Conservation (phyloP, 2,888 invertebrate genomes). For the Drosophila nr. fundita region DNA sequence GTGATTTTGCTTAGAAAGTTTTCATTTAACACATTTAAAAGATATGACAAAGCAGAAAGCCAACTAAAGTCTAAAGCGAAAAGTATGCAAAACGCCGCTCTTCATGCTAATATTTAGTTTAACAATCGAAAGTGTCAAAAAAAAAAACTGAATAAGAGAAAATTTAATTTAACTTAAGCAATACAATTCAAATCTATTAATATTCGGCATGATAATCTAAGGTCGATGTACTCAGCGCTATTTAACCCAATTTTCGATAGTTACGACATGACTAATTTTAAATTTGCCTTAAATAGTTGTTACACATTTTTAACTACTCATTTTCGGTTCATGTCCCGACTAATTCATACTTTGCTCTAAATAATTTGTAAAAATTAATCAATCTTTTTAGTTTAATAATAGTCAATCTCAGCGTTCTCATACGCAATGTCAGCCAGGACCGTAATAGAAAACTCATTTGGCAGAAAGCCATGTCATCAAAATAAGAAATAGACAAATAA, state of each 20-base stretch:
- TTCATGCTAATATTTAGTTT: not conserved
- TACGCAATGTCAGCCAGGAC: not conserved
- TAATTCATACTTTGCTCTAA: not conserved
- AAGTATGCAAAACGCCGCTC: slow-evolving; percentile 6
- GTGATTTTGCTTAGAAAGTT: slow-evolving; percentile 68
- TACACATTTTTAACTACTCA: not conserved
- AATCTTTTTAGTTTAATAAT: not conserved
- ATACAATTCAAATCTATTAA: not conserved
- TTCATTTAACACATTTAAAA: slow-evolving; percentile 53
- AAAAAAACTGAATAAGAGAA: not conserved
- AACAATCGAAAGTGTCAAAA: not conserved
- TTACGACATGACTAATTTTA: not conserved
- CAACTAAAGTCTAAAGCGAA: not conserved
- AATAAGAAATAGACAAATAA: slow-evolving; percentile 25
- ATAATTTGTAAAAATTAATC: not conserved
- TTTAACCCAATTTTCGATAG: not conserved
- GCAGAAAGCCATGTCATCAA: not conserved
- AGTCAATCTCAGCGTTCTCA: not conserved
- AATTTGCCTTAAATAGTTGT: not conserved
- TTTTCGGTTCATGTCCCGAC: not conserved
- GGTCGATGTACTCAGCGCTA: not conserved
- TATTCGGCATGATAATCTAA: not conserved
- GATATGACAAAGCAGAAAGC: slow-evolving; percentile 26
- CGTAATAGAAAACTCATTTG: slow-evolving; percentile 41
- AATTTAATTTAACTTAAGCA: not conserved